These are phyloP conservation scores for Daptonema setosum DNA, from an alignment of 2,888 invertebrate genomes.

Conservation along the genomic window DNA sequence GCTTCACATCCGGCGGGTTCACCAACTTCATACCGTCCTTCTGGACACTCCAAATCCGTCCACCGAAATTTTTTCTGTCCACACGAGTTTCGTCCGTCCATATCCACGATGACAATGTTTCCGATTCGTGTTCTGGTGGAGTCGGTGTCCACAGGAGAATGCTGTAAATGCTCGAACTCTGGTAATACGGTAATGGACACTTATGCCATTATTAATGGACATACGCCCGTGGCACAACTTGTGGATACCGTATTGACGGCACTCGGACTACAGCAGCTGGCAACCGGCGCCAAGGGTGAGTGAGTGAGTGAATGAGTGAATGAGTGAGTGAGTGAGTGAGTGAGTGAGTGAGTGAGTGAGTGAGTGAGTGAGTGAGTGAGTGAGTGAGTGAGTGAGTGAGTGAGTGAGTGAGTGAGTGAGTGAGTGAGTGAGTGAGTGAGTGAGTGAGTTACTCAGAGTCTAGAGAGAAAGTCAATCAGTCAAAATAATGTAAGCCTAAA, in stretches of 20 bases:
- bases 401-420: neutral
- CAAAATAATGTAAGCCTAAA: too few species aligned
- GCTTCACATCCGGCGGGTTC: too few species aligned
- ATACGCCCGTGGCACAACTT: conserved; percentile 66
- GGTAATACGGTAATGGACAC: conserved; percentile 41
- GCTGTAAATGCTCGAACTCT: conserved; percentile 24
- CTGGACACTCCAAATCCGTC: too few species aligned
- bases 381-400: neutral
- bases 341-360: too few species aligned
- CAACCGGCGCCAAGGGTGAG: conserved; percentile 34
- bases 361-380: too few species aligned
- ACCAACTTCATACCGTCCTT: too few species aligned
- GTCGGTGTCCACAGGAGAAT: conserved; percentile 23
- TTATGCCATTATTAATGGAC: conserved; percentile 78
- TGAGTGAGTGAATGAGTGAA: too few species aligned
- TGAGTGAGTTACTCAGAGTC: too few species aligned
- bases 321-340: too few species aligned
- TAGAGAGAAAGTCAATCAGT: too few species aligned
- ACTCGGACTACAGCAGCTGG: conserved; percentile 49
- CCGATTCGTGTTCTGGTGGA: conserved; percentile 90
- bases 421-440: neutral
- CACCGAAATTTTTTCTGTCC: too few species aligned
- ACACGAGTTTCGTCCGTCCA: too few species aligned
- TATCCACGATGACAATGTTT: conserved; percentile 38
- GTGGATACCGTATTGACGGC: conserved; percentile 71